Evolutionary conservation across 2,888 invertebrate species (phyloP), one percentile per base, ranked within the genome.

Genomic region (Epicampocera succincta): DNA sequence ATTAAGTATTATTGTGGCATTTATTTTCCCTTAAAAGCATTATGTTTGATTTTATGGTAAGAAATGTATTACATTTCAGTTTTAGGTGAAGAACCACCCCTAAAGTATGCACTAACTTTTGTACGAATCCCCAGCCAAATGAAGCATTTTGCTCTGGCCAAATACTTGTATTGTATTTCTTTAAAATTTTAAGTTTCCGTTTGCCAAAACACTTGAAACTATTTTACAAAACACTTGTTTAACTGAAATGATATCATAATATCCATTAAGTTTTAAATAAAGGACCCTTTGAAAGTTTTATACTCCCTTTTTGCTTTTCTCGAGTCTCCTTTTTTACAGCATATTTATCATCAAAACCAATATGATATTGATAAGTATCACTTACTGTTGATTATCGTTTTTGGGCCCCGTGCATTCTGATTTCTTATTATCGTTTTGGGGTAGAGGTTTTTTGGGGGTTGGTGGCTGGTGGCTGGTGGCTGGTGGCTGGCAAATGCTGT

Each of bases 321-420:
- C 1, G 44, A 9, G 17, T 48, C 40, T 29, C 0, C 2, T 19
- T 52, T 73, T 13, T 1, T n/a, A 3, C 40, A 33, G 12, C 4
- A 68, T 17, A 25, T 21, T 25, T 63, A 73, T 73, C 52, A 63
- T 74, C 74, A 69, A 74, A 46, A 52, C 69, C 81, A 82, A 82
- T 82, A 82, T 82, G 69, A 82, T 82, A 82, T 82, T 82, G 82
- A 82, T 82, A 82, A 78, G 74, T 82, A 82, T 82, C 66, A 71
- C 74, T 82, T 82, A 78, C 69, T 78, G 42, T 82, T 82, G 82
- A 78, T 78, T 82, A 82, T 75, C 71, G 75, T 61, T 82, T 82
- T n/a, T 66, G 46, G 69, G n/a, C n/a, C 68, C 72, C 33, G n/a
- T n/a, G 48, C 61, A 68, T 40, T 33, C 56, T 21, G 3, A 40